Conservation (phyloP, 1,140 invertebrate genomes). For the Sarcophaga peregrina region DNA sequence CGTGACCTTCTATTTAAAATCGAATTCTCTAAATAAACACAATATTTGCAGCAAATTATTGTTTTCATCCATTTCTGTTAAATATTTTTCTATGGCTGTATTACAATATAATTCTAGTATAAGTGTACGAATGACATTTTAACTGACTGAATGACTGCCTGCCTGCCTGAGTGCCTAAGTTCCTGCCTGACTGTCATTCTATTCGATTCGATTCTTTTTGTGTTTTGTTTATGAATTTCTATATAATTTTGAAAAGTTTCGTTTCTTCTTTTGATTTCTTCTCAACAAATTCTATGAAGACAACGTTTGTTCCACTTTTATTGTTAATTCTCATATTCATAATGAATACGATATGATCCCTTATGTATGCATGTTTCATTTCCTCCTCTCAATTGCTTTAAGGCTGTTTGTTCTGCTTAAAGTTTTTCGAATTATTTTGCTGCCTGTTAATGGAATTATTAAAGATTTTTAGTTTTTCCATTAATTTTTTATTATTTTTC, state of each 20-base stretch:
- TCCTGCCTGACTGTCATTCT: not conserved
- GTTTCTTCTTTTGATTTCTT: not conserved
- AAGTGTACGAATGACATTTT: not conserved
- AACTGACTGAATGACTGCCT: not conserved
- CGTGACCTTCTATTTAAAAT: not conserved
- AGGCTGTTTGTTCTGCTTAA: too few relatives aligned
- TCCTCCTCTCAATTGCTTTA: not conserved
- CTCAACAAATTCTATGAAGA: not conserved
- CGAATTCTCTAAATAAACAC: not conserved
- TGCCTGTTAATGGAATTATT: conserved; percentile 7
- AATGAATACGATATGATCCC: not conserved
- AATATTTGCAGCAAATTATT: not conserved
- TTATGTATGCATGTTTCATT: not conserved
- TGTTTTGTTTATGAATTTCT: too few relatives aligned
- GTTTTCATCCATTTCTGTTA: not conserved
- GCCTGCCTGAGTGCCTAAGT: not conserved
- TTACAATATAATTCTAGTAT: not conserved
- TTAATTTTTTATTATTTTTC: too few relatives aligned
- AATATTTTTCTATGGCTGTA: not conserved
- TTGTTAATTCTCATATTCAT: too few relatives aligned
- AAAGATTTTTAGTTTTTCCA: not conserved
- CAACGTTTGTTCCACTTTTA: not conserved
- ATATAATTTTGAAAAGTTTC: conserved; percentile 11
- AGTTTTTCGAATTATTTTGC: not conserved
- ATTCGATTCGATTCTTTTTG: too few relatives aligned